Percentiles rank a stretch among this genome's conserved stretches.
These are phyloP conservation scores for Epinotia nisella DNA, from an alignment of 2,888 invertebrate genomes.

Conservation along the genomic window DNA sequence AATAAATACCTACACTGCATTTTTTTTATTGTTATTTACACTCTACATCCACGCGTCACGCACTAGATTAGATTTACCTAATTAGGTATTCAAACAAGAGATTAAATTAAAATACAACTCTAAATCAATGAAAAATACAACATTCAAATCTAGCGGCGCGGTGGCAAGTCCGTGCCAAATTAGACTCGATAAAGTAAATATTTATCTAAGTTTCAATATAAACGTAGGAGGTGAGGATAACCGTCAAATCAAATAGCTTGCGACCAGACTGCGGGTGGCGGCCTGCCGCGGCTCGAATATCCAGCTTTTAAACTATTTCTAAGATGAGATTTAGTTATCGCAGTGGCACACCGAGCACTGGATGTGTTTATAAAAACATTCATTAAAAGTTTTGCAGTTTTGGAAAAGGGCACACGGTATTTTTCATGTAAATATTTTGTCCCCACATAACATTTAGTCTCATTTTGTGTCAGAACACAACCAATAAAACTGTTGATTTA, in stretches of 20 bases:
- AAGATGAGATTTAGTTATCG: slow-evolving; percentile 23
- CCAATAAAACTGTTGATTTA: too few species aligned
- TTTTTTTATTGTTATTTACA: too few species aligned
- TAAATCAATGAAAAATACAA: slow-evolving; percentile 32
- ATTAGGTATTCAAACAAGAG: not conserved
- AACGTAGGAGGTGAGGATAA: slow-evolving; percentile 82
- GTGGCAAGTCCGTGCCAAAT: slow-evolving; percentile 80
- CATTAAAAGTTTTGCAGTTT: slow-evolving; percentile 3
- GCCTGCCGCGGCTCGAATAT: slow-evolving; percentile 42
- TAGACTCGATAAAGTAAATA: slow-evolving; percentile 83
- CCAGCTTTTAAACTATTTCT: slow-evolving; percentile 38
- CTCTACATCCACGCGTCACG: not conserved
- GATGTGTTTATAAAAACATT: slow-evolving; percentile 11
- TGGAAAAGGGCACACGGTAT: not conserved
- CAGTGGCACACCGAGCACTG: slow-evolving; percentile 6
- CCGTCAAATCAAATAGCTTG: slow-evolving; percentile 82
- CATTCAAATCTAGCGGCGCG: slow-evolving; percentile 53
- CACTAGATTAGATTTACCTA: not conserved
- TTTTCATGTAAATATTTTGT: too few species aligned
- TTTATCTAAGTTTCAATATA: slow-evolving; percentile 84
- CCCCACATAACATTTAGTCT: too few species aligned
- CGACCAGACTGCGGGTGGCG: slow-evolving; percentile 78
- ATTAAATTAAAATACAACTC: slow-evolving; percentile 21
- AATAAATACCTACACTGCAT: too few species aligned
- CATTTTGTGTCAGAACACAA: too few species aligned